Conservation (phyloP, 2,113 vertebrate genomes). For the Syngnathoides biaculeatus region DNA sequence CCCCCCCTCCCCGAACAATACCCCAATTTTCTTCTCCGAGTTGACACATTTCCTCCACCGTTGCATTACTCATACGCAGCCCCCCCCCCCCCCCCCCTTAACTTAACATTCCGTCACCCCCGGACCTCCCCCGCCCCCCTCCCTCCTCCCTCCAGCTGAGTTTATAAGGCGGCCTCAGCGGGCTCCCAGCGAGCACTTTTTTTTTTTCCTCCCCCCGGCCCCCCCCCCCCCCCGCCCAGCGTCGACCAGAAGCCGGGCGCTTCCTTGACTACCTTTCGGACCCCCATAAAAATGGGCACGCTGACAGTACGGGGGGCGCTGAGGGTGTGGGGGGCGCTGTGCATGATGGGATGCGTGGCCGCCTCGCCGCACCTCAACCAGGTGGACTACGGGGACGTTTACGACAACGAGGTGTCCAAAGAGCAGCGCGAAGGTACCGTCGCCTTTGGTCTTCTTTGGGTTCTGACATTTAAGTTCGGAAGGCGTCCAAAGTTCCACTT, state of each 20-base stretch:
- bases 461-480: not conserved
- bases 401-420: slow-evolving; percentile 57
- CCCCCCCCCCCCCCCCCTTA: slow-evolving; percentile 11
- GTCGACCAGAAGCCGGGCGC: not conserved
- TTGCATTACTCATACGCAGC: slow-evolving; percentile 42
- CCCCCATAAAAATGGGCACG: not conserved
- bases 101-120: slow-evolving; percentile 7
- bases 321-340: slow-evolving; percentile 37
- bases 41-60: slow-evolving; percentile 40
- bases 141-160: slow-evolving; percentile 24
- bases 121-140: not conserved
- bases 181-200: slow-evolving; percentile 31
- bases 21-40: slow-evolving; percentile 18
- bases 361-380: slow-evolving; percentile 29
- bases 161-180: slow-evolving; percentile 52
- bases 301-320: slow-evolving; percentile 13
- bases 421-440: slow-evolving; percentile 56
- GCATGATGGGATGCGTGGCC: slow-evolving; percentile 26
- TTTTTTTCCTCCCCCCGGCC: too few relatives aligned
- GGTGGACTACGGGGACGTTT: slow-evolving; percentile 44
- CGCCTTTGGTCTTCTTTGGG: slow-evolving; percentile 2
- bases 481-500: too few relatives aligned
- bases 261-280: not conserved
- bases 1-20: too few relatives aligned
- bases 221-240: too few relatives aligned